Conservation (phyloP, 2,113 vertebrate species). For the Riparia riparia region DNA sequence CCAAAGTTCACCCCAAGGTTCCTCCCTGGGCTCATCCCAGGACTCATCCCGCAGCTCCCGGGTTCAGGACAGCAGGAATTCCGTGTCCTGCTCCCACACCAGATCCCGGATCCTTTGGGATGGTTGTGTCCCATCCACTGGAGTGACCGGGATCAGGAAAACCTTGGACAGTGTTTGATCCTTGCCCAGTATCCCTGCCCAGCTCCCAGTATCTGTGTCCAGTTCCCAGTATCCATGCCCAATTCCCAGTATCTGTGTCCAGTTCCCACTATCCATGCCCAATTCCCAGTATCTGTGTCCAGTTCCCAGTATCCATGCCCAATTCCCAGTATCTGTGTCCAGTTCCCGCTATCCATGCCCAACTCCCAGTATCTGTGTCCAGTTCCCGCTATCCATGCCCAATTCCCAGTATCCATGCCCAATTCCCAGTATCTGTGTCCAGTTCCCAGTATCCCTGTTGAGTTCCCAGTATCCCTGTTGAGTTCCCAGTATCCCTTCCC, state of each 20-base stretch:
- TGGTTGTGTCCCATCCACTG: fast-evolving
- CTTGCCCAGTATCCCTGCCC: fast-evolving
- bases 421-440: too few species aligned
- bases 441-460: too few species aligned
- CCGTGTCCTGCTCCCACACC: background rate
- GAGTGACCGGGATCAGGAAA: background rate
- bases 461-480: too few species aligned
- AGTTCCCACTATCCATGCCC: background rate
- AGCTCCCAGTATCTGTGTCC: background rate
- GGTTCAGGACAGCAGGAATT: background rate
- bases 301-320: background rate
- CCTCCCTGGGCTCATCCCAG: too few species aligned
- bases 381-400: too few species aligned
- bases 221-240: fast-evolving
- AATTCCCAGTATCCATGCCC: too few species aligned
- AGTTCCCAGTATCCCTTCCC: too few species aligned
- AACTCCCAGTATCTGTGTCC: too few species aligned
- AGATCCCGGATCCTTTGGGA: background rate
- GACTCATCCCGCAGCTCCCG: fast-evolving
- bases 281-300: background rate
- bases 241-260: background rate
- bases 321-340: too few species aligned
- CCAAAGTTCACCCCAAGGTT: too few species aligned
- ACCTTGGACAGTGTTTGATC: background rate
- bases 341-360: too few species aligned